Conservation (phyloP, 2,888 invertebrate genomes). For the Acanthosepion esculentum region DNA sequence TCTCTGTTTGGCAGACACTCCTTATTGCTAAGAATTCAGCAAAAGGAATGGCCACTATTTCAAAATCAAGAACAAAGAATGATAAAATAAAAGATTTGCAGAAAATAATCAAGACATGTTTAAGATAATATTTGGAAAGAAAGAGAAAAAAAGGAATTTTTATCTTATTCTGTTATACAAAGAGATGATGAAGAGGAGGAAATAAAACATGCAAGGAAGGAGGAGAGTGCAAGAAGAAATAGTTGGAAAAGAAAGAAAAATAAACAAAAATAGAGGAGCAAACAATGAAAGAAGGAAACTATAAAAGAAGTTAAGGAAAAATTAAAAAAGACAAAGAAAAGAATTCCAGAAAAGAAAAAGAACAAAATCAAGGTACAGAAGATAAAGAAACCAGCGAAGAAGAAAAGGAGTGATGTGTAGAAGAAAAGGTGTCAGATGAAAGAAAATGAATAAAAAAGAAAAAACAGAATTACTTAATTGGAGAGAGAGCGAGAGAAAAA, state of each 20-base stretch:
- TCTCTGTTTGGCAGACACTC: background rate
- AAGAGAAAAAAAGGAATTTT: background rate
- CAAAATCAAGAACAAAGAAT: background rate
- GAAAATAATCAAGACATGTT: background rate
- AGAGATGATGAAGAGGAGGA: background rate
- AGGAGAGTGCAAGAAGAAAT: background rate
- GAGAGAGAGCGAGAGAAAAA: no score
- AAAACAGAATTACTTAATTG: no score
- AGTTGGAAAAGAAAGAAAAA: background rate
- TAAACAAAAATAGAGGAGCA: background rate
- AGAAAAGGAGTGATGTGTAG: no score
- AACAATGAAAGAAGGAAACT: background rate
- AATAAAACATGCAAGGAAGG: background rate
- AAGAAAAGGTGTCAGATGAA: no score
- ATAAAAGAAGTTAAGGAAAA: no score
- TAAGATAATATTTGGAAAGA: background rate
- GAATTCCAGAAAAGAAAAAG: no score
- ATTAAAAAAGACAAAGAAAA: no score
- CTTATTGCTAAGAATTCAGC: background rate
- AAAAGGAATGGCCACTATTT: constrained; percentile 11
- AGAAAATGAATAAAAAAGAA: no score
- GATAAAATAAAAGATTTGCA: background rate
- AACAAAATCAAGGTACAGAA: no score
- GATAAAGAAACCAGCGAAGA: no score
- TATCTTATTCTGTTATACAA: background rate